Percentiles rank a stretch among this genome's conserved stretches.
These are phyloP conservation scores for Chrysolina americana DNA, from an alignment of 2,888 invertebrate genomes.

Conservation along the genomic window DNA sequence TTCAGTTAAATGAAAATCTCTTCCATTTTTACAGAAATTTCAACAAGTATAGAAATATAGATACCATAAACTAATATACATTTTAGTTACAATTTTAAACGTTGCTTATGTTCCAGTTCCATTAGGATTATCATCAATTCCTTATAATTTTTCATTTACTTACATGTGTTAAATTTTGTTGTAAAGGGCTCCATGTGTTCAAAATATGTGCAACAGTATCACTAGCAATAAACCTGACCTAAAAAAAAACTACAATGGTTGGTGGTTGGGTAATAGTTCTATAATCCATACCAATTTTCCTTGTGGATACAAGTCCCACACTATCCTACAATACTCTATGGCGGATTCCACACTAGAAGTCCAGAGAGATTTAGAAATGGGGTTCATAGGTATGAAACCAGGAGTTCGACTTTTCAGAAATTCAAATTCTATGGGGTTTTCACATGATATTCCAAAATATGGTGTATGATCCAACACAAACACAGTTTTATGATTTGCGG, in stretches of 20 bases:
- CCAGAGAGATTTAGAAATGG: conserved; percentile 95
- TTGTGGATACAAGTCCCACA: conserved; percentile 96
- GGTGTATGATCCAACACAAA: conserved; percentile 96
- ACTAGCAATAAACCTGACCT: conserved; percentile 90
- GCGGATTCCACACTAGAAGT: conserved; percentile 96
- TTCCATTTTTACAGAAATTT: too few species aligned
- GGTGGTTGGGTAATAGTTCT: too few species aligned
- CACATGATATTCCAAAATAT: conserved; percentile 89
- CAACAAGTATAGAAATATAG: too few species aligned
- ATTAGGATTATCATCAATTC: not conserved
- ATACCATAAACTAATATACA: too few species aligned
- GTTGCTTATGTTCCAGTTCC: too few species aligned
- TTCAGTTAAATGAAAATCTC: too few species aligned
- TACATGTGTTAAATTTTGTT: conserved; percentile 91
- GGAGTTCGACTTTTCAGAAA: conserved; percentile 79
- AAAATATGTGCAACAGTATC: conserved; percentile 88
- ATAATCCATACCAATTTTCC: conserved; percentile 80
- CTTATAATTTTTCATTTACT: conserved; percentile 62
- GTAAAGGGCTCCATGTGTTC: conserved; percentile 86
- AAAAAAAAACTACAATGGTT: conserved; percentile 35
- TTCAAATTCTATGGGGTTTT: conserved; percentile 88
- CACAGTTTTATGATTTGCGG: conserved; percentile 90
- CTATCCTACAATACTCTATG: conserved; percentile 95
- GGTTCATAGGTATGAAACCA: conserved; percentile 83
- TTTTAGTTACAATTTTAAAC: too few species aligned